Evolutionary conservation across 2,888 invertebrate genomes (phyloP), one percentile per base, ranked within the genome.

Genomic region (Caenorhabditis zanzibari): DNA sequence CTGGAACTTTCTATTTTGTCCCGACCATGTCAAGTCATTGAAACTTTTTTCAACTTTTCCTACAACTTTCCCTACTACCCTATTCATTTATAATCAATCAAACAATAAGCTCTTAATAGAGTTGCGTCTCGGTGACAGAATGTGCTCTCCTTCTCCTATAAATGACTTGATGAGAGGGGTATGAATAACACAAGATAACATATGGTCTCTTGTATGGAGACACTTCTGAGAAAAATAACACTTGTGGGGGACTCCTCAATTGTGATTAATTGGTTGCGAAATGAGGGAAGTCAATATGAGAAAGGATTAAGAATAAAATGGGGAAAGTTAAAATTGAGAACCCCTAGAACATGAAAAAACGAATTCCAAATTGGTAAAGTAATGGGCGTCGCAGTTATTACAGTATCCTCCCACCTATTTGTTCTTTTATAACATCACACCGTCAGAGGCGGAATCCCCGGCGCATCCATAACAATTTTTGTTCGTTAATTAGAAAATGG

Each of bases 401-500:
- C 79, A 49, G 79, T 79, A 79, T 54, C 52, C 68, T 54, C 22
- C 56, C 79, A 71, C 54, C 71, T 56, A 71, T 76, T 76, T 76
- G 71, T 79, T 79, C 71, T 79, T 79, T 79, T 79, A 71, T 64
- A 79, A 79, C 79, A 71, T 79, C 79, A 56, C 69, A 44, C 59
- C 63, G 28, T 59, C 49, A 41, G 52, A 26, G 32, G 24, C 68
- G 54, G 28, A 35, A 47, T n/a, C n/a, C 26, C 32, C 35, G 58
- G 68, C 61, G 68, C 74, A 81, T 81, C 81, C 81, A 81, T 81
- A 81, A 75, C 74, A 81, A 73, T 81, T 81, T 81, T 81, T 61
- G 61, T 71, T 58, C 22, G 71, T 82, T 82, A 82, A 82, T 82
- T 82, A 82, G 82, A 66, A 82, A 82, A 82, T 82, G 76, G 82